Evolutionary conservation across 2,888 invertebrate genomes (phyloP), one percentile per base, ranked within the genome.

Genomic region (Stegophylla sp.): DNA sequence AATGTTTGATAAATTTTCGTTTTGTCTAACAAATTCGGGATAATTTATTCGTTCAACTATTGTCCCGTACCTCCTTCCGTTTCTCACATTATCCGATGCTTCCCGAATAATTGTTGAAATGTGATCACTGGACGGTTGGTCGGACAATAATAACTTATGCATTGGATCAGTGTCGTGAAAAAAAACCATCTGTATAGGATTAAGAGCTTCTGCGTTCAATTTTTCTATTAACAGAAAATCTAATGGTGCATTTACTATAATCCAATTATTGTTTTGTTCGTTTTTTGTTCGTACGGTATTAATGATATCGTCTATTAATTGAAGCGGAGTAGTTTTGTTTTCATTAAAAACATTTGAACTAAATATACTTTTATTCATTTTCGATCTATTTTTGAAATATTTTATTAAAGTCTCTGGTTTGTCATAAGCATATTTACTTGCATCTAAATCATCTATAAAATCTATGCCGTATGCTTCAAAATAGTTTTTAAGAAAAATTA

Each of bases 221-320:
- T 56, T 66, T 23, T 66, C 56, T 13, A 67, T n/a, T 20, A 76
- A 67, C 26, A 3, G 7, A 17, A 43, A n/a, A 26, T 76, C 66
- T 43, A 76, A 17, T 13, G 76, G 76, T 2, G 76, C 66, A 13
- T 66, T 76, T 3, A 43, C 26, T 48, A 76, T 45, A 53, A 76
- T 43, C 76, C 76, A 76, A 15, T 76, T 76, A n/a, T n/a, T 13
- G 26, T 56, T 23, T 12, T 43, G 23, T 2, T 20, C 2, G 23
- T 66, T 76, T 43, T 43, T 53, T 10, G 3, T 26, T 17, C 13
- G 56, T 13, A 76, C 3, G 0, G 12, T 26, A 1, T 76, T 26
- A 13, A 66, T 53, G 9, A 76, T n/a, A 23, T 53, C n/a, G 17
- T 64, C 41, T 4, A 67, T 43, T 26, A 76, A 13, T 12, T 76